These are phyloP conservation scores for Urosaurus nigricauda DNA, from an alignment of 2,797 vertebrate species.

Conservation along the genomic window DNA sequence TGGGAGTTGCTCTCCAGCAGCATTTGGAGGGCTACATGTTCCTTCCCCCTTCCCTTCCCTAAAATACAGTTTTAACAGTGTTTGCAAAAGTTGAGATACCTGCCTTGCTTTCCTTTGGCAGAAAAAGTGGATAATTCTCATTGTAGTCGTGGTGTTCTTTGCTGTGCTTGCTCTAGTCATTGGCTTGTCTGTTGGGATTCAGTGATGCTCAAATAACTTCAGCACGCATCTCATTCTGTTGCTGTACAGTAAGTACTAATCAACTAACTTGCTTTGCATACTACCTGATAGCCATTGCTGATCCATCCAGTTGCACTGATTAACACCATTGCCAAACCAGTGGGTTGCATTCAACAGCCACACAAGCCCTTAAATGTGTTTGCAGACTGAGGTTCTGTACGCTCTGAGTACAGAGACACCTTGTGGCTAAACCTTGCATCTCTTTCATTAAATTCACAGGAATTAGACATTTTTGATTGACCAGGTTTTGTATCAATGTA, in stretches of 20 bases:
- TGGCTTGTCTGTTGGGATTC: slow-evolving; percentile 90
- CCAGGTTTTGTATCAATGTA: background rate
- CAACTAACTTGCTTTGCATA: slow-evolving; percentile 53
- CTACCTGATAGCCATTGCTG: accelerated
- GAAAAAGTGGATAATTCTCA: slow-evolving; percentile 91
- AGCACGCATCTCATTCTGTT: slow-evolving; percentile 70
- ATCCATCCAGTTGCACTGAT: background rate
- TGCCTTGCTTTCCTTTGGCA: slow-evolving; percentile 79
- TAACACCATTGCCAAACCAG: accelerated
- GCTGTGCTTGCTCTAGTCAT: slow-evolving; percentile 89
- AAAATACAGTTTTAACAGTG: background rate
- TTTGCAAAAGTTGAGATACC: background rate
- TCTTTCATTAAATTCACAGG: accelerated
- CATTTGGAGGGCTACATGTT: too few relatives aligned
- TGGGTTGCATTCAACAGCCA: accelerated
- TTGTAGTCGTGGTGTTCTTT: slow-evolving; percentile 85
- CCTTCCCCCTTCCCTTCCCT: background rate
- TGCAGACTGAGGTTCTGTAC: too few relatives aligned
- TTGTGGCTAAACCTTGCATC: background rate
- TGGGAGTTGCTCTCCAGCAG: background rate
- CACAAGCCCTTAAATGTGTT: accelerated
- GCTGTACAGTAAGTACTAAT: slow-evolving; percentile 79
- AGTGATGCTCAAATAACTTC: slow-evolving; percentile 72
- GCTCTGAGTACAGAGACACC: background rate
- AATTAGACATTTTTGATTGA: too few relatives aligned